Evolutionary conservation across 2,113 vertebrate species (phyloP).

Genomic region (Jacana jacana): DNA sequence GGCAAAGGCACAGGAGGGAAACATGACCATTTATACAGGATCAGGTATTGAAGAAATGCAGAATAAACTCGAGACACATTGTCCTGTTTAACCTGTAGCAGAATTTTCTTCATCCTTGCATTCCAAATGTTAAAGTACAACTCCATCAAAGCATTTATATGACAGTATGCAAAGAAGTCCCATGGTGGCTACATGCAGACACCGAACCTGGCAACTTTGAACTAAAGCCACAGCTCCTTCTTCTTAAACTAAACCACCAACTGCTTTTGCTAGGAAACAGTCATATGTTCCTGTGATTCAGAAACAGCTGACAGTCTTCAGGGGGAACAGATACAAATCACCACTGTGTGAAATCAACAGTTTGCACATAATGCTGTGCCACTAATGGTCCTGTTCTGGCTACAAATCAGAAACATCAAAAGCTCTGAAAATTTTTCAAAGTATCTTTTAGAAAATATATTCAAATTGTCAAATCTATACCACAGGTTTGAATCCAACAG

Average conservation of each 20-base stretch:
- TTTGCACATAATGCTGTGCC: not conserved
- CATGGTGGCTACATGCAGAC: not conserved
- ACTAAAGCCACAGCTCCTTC: not conserved
- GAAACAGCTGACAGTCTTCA: not conserved
- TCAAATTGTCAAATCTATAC: not conserved
- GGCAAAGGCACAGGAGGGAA: not conserved
- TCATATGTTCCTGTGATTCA: not conserved
- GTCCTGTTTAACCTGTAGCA: not conserved
- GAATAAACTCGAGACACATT: not conserved
- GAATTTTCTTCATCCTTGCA: not conserved
- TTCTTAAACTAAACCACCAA: not conserved
- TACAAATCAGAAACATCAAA: not conserved
- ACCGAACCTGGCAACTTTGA: not conserved
- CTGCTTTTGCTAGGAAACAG: not conserved
- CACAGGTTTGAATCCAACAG: not conserved
- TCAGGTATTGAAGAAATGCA: not conserved
- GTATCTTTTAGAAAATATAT: not conserved
- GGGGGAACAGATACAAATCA: not conserved
- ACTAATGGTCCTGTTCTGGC: not conserved
- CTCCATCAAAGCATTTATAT: not conserved
- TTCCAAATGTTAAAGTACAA: not conserved
- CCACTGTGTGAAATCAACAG: not conserved
- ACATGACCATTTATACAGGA: not conserved
- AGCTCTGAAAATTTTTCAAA: not conserved
- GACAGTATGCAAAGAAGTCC: not conserved